Evolutionary conservation across 2,888 invertebrate species (phyloP).

Genomic region (Galerucella nymphaeae): DNA sequence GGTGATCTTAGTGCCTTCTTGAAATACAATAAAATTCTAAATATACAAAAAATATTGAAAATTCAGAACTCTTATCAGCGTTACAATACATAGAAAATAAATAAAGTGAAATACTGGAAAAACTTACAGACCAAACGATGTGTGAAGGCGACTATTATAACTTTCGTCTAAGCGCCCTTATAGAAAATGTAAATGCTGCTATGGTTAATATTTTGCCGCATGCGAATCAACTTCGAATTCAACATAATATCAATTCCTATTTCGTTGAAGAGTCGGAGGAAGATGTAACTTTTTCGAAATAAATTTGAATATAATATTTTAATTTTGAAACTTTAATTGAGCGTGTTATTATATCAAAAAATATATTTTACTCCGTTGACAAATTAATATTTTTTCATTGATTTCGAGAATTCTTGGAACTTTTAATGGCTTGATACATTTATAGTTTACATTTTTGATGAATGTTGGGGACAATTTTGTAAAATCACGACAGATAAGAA

Average conservation of each 20-base stretch:
- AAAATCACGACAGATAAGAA: too few species aligned
- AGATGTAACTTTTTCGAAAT: background rate
- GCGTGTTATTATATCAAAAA: too few species aligned
- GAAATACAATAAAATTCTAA: background rate
- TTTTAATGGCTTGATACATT: too few species aligned
- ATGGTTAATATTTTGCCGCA: constrained; percentile 15
- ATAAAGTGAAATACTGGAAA: constrained; percentile 8
- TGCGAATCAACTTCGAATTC: constrained; percentile 20
- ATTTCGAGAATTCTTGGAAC: too few species aligned
- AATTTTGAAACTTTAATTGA: too few species aligned
- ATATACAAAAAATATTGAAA: background rate
- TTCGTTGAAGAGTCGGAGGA: constrained; percentile 19
- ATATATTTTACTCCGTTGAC: background rate
- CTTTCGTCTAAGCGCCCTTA: constrained; percentile 28
- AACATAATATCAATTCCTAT: constrained; percentile 25
- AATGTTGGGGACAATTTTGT: too few species aligned
- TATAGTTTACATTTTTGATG: too few species aligned
- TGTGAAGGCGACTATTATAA: constrained; percentile 24
- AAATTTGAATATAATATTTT: background rate
- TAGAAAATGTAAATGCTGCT: constrained; percentile 26
- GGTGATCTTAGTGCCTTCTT: too few species aligned
- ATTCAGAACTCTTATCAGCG: background rate
- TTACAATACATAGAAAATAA: background rate
- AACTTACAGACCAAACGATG: constrained; percentile 20
- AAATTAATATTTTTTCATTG: background rate